Conservation (phyloP, 2,113 vertebrate genomes). For the Fulmarus glacialis region DNA sequence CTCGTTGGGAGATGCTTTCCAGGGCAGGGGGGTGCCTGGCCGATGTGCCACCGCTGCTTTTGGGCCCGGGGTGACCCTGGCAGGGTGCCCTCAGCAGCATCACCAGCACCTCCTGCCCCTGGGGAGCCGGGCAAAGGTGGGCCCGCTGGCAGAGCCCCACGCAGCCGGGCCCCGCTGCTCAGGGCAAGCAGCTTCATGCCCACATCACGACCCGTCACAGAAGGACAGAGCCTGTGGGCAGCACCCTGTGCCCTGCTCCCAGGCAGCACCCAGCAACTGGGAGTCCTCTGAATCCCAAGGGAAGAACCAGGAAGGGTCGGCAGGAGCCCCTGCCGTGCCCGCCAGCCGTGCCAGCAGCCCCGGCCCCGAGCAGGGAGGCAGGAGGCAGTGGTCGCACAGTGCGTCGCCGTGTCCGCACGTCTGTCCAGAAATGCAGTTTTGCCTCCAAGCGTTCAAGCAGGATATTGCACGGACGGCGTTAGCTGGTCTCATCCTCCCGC, state of each 20-base stretch:
- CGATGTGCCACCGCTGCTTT: not conserved
- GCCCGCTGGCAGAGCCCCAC: not conserved
- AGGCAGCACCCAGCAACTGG: not conserved
- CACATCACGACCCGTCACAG: fast-evolving
- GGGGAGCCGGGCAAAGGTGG: fast-evolving
- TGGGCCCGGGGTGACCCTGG: not conserved
- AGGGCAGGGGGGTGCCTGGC: not conserved
- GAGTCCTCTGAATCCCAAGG: fast-evolving
- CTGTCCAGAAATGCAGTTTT: not conserved
- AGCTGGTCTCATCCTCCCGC: fast-evolving
- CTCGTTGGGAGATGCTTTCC: not conserved
- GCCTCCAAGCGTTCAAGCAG: not conserved
- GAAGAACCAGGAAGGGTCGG: not conserved
- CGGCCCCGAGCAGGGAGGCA: not conserved
- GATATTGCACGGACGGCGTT: not conserved
- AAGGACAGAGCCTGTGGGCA: not conserved
- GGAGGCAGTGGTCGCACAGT: fast-evolving
- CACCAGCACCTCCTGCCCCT: not conserved
- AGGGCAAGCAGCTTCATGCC: not conserved
- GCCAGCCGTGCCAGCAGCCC: not conserved
- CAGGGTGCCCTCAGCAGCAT: not conserved
- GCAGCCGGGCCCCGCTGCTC: not conserved
- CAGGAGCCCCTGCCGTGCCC: not conserved
- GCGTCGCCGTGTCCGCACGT: fast-evolving
- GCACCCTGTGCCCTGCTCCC: not conserved